Conservation (phyloP, 2,113 vertebrate genomes). For the Ivindomyrus marchei region DNA sequence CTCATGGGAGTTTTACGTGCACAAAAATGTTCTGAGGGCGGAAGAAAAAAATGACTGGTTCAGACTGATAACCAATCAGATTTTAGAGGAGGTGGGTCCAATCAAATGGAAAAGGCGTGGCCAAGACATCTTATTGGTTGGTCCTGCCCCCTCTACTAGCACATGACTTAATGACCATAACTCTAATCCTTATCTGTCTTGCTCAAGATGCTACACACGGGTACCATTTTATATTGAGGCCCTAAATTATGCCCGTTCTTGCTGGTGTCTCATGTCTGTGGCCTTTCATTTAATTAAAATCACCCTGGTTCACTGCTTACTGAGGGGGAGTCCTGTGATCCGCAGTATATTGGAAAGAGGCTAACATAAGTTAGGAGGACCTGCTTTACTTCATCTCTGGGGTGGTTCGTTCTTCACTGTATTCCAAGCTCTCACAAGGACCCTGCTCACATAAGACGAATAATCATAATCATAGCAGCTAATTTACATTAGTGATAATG, state of each 20-base stretch:
- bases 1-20: background rate
- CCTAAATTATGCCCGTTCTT: conserved; percentile 17
- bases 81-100: no score
- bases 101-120: no score
- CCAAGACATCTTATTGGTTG: no score
- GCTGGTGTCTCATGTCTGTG: conserved; percentile 25
- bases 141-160: background rate
- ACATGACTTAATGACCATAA: background rate
- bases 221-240: conserved; percentile 24
- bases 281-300: conserved; percentile 32
- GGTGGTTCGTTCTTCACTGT: background rate
- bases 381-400: background rate
- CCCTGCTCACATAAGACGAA: background rate
- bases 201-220: conserved; percentile 23
- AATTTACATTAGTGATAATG: background rate
- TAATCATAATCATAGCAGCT: background rate
- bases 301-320: conserved; percentile 27
- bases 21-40: no score
- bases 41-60: no score
- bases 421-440: background rate
- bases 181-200: conserved; percentile 25
- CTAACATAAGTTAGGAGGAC: background rate
- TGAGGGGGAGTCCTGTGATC: conserved; percentile 8
- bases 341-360: background rate
- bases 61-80: no score